Base-by-base conservation (phyloP, 1,140 invertebrate genomes). In the Mactra quadrangularis region DNA sequence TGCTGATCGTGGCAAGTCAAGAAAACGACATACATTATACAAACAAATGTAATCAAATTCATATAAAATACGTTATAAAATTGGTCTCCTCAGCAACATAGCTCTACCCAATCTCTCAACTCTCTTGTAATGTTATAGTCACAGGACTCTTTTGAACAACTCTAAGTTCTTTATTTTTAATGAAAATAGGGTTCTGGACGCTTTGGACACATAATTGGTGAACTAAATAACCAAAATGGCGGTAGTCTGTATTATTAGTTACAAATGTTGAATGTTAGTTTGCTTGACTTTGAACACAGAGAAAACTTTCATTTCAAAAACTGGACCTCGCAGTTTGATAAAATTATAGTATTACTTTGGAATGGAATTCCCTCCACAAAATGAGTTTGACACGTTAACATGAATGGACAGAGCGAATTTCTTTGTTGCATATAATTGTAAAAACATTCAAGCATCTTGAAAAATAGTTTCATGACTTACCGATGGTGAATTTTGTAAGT, bases 401-500 rank as follows among this genome's bases (percentile, higher is more conserved):
- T 78, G 50, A 66, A 62, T 66, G 75, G 33, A 78, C 50, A 50
- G n/a, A 2, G 66, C n/a, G 17, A 0, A 38, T n/a, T 3, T 68
- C 29, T 68, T 78, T 64, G 60, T 45, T 41, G 41, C 17, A 33
- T n/a, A n/a, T 9, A 22, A 27, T 38, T 64, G 57, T 64, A 75
- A 25, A 74, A 82, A 62, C 53, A 62, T 62, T 60, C n/a, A 9
- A 74, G 47, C 29, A 74, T n/a, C 29, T n/a, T 47, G 31, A 41
- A 53, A 68, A 55, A 53, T 55, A 66, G 22, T 47, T 52, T 60
- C 41, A 72, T 90, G 88, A 94, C 93, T 94, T 93, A 95, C 95
- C 94, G 95, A 94, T 87, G 92, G 93, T 87, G 93, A 88, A 91
- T 94, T 94, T 84, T 95, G 90, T 86, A 95, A 93, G 83, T 95